phyloP scores from a whole-genome alignment of 2,113 vertebrate species.

The Sebastes schlegelii region DNA sequence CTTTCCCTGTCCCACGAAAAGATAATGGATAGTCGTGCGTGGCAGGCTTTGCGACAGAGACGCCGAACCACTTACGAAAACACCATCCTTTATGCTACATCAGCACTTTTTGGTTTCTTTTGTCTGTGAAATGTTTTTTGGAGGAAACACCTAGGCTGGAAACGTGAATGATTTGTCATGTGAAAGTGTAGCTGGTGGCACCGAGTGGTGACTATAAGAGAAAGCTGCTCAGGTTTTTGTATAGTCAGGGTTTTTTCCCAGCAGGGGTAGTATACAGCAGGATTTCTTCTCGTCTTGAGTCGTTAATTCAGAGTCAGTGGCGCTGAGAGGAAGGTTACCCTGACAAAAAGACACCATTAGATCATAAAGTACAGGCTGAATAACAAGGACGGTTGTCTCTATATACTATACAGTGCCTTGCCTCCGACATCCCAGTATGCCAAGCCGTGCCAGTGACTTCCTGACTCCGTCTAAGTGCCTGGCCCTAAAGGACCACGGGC shows the following conservation, averaged over 20 bases:
- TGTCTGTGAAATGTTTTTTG: slow-evolving; percentile 65
- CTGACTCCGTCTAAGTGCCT: slow-evolving; percentile 76
- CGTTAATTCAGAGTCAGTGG: slow-evolving; percentile 32
- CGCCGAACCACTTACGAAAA: slow-evolving; percentile 76
- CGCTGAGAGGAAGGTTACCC: slow-evolving; percentile 23
- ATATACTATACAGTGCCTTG: slow-evolving; percentile 18
- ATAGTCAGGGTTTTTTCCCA: slow-evolving; percentile 20
- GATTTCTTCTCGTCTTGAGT: slow-evolving; percentile 26
- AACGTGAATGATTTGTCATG: slow-evolving; percentile 75
- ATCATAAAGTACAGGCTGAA: slow-evolving; percentile 19
- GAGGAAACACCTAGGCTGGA: slow-evolving; percentile 76
- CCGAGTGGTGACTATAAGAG: slow-evolving; percentile 39
- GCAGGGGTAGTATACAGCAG: slow-evolving; percentile 10
- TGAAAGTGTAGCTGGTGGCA: slow-evolving; percentile 56
- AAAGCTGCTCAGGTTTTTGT: slow-evolving; percentile 40
- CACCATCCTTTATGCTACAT: slow-evolving; percentile 72
- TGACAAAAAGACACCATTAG: slow-evolving; percentile 14
- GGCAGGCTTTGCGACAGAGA: slow-evolving; percentile 68
- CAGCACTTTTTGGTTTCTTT: slow-evolving; percentile 81
- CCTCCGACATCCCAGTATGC: slow-evolving; percentile 55
- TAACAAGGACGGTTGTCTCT: slow-evolving; percentile 19
- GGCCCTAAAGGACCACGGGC: slow-evolving; percentile 66
- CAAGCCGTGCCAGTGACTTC: slow-evolving; percentile 76
- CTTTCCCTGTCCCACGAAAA: slow-evolving; percentile 75
- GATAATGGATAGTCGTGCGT: slow-evolving; percentile 78